phyloP scores from a whole-genome alignment of 2,888 invertebrate genomes.

The Odontomyia ornata region DNA sequence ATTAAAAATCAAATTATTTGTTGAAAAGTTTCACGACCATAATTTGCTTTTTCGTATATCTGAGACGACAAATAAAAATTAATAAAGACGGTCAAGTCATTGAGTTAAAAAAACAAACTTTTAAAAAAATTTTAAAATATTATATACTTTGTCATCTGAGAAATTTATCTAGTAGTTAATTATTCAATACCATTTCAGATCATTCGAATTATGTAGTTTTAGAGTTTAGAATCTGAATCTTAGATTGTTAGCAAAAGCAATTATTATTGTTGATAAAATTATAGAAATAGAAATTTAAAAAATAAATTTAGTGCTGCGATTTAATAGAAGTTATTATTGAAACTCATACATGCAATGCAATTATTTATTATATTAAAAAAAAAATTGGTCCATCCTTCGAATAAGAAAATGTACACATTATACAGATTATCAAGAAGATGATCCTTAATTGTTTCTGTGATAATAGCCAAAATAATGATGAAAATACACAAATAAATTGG shows the following conservation, averaged over 20 bases:
- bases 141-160: too few relatives aligned
- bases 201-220: too few relatives aligned
- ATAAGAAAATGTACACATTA: not conserved
- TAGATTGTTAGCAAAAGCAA: not conserved
- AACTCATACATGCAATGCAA: not conserved
- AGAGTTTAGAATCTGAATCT: too few relatives aligned
- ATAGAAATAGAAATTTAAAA: not conserved
- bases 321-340: not conserved
- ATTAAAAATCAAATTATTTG: too few relatives aligned
- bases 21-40: too few relatives aligned
- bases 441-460: constrained; percentile 50
- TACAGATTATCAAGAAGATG: constrained; percentile 38
- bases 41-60: too few relatives aligned
- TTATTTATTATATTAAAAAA: not conserved
- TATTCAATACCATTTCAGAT: too few relatives aligned
- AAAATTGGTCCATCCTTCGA: constrained; percentile 43
- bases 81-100: too few relatives aligned
- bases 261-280: constrained; percentile 13
- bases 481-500: constrained; percentile 52
- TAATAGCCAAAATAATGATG: constrained; percentile 46
- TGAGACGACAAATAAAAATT: too few relatives aligned
- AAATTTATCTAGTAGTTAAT: too few relatives aligned
- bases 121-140: too few relatives aligned
- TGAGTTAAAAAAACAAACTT: too few relatives aligned
- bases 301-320: not conserved